Evolutionary conservation across 1,140 invertebrate species (phyloP), one percentile per base, ranked within the genome.

Genomic region (Mylabris phalerata): DNA sequence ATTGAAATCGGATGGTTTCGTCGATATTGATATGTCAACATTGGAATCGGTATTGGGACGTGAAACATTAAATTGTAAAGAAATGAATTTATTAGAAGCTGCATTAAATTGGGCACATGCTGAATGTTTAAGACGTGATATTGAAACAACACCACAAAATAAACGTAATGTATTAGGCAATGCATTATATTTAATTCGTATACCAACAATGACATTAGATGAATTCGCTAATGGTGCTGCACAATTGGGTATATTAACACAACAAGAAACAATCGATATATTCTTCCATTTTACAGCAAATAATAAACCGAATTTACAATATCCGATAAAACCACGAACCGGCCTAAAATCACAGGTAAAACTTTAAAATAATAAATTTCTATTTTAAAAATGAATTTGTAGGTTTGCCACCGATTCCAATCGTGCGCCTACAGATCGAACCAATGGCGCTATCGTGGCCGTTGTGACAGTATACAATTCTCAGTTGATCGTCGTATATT

Each of bases 351-450:
- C 93, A 61, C 90, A 93, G 82, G 87, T 89, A 11, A 19, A 50
- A 42, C 40, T 27, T 48, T 48, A 25, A 1, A 39, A 39, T 19
- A 25, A 11, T 41, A 7, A 55, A 9, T 25, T n/a, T 39, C 6
- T 1, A 42, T 42, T 50, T 55, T 51, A 5, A 32, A 5, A 32
- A 32, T 7, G 32, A 32, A 32, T 64, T 64, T 78, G 25, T 74
- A 89, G 87, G 87, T 93, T 9, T 95, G 93, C 69, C 93, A 95
- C 73, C 81, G 95, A 72, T 98, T 98, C 73, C 92, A 95, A 73
- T 96, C 93, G 1, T 95, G 92, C 70, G 95, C 94, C 3, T 97
- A 97, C 73, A 83, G 95, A 63, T 93, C 90, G 68, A 98, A 97
- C 73, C 95, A 98, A 68, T 95, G 93, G 92, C 82, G 92, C 39